These are phyloP conservation scores for Monopis laevigella DNA, from an alignment of 2,888 invertebrate genomes.

Conservation along the genomic window DNA sequence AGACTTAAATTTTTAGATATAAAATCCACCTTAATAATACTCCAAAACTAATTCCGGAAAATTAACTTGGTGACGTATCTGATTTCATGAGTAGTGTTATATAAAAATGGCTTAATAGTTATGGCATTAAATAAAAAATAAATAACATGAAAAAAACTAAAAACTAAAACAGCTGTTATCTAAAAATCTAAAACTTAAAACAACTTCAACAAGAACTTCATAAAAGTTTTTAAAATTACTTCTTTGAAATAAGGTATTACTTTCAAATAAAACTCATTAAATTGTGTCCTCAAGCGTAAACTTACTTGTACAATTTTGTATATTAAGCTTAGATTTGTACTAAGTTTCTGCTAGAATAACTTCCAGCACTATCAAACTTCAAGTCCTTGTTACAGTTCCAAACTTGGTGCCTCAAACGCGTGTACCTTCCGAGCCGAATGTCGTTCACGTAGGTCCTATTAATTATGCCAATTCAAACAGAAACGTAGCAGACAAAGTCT, in stretches of 20 bases:
- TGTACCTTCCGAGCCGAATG: neutral
- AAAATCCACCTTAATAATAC: too few species aligned
- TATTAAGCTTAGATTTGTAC: neutral
- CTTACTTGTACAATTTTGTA: too few species aligned
- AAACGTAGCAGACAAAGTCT: neutral
- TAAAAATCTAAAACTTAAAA: neutral
- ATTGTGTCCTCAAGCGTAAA: too few species aligned
- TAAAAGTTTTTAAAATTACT: neutral
- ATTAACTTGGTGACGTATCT: too few species aligned
- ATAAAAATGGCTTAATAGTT: too few species aligned
- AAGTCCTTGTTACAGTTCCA: neutral
- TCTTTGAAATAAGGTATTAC: neutral
- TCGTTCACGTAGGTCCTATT: neutral
- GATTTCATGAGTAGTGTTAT: too few species aligned
- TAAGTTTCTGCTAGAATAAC: neutral
- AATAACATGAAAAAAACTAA: neutral
- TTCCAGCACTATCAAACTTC: neutral
- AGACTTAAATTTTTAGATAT: too few species aligned
- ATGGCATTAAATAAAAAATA: too few species aligned
- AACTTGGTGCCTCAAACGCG: neutral
- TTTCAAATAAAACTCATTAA: too few species aligned
- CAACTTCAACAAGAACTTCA: neutral
- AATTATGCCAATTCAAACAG: neutral
- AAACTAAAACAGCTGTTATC: neutral
- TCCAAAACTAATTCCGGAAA: too few species aligned